Evolutionary conservation across 2,888 invertebrate species (phyloP), one percentile per base, ranked within the genome.

Genomic region (Neoscelio sp.): DNA sequence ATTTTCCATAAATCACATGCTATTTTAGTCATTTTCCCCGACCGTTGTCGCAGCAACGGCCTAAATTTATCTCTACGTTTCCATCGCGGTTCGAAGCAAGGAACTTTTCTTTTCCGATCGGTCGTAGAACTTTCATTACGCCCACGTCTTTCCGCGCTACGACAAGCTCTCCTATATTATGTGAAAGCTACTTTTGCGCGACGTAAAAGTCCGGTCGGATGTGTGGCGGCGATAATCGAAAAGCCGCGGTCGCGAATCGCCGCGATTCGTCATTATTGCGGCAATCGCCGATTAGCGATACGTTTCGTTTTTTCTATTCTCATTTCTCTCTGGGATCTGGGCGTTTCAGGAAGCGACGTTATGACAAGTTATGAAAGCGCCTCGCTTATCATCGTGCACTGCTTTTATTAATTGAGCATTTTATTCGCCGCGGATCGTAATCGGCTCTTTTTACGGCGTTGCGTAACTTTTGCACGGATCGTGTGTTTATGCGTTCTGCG

Each of bases 331-430:
- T n/a, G n/a, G n/a, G 0, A n/a, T 0, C 30, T n/a, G 23, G 50
- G 50, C 50, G 60, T 60, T 50, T 50, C 70, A 70, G 70, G 70
- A 70, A 60, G 10, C 65, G 2, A 20, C 50, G 5, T 23, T 26
- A 13, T 6, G 12, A 30, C 8, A 17, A 18, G 33, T 62, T 62
- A 48, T 10, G 62, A 62, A 62, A 62, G 46, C 13, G 20, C 17
- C n/a, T 10, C 60, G 33, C 42, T 60, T 60, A 60, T 62, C 62
- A 48, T 18, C 46, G 26, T 28, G 52, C 54, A 23, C 38, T 46
- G 46, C 67, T 56, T 42, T 56, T 35, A 67, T 67, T 67, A 67
- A 67, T 67, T 56, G 54, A 44, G n/a, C 54, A 35, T 67, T 30
- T 67, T 12, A 67, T 67, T 54, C 26, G n/a, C 7, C 28, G 40